A percentile compares a stretch with the other conserved stretches of the same genome.
phyloP scores from a whole-genome alignment of 1,140 invertebrate genomes.

The Solen grandis region DNA sequence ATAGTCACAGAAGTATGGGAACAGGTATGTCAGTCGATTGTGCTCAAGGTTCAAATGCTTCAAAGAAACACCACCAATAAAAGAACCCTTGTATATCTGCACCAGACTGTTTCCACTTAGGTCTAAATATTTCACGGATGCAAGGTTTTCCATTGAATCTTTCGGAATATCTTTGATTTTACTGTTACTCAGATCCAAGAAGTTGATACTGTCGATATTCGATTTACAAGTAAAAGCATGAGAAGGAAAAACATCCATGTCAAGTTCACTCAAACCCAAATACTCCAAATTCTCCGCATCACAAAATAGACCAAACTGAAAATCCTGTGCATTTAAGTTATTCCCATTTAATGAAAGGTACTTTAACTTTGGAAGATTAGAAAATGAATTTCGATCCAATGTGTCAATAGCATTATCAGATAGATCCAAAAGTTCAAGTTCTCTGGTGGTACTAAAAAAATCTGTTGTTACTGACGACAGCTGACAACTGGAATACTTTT shows the following conservation, averaged over 20 bases:
- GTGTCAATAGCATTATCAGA: slow-evolving; percentile 19
- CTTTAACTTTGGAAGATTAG: slow-evolving; percentile 16
- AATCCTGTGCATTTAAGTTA: background rate
- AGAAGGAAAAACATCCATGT: background rate
- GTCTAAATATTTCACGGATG: slow-evolving; percentile 3
- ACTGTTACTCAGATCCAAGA: slow-evolving; percentile 12
- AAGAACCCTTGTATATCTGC: slow-evolving; percentile 8
- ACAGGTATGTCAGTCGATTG: background rate
- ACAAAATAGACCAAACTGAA: slow-evolving; percentile 28
- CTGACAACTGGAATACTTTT: background rate
- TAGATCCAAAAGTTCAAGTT: slow-evolving; percentile 46
- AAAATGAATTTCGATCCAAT: background rate
- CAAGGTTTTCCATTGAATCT: background rate
- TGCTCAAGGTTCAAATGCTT: slow-evolving; percentile 15
- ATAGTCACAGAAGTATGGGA: slow-evolving; percentile 47
- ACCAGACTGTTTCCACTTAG: slow-evolving; percentile 3
- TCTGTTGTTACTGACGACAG: background rate
- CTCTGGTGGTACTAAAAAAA: background rate
- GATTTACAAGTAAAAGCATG: slow-evolving; percentile 27
- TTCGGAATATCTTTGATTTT: background rate
- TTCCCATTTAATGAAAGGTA: slow-evolving; percentile 26
- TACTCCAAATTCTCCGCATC: background rate
- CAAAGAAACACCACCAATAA: slow-evolving; percentile 3
- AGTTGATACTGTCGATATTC: background rate
- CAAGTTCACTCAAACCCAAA: background rate